phyloP scores from a whole-genome alignment of 2,797 vertebrate genomes.

The Linurgus olivaceus region DNA sequence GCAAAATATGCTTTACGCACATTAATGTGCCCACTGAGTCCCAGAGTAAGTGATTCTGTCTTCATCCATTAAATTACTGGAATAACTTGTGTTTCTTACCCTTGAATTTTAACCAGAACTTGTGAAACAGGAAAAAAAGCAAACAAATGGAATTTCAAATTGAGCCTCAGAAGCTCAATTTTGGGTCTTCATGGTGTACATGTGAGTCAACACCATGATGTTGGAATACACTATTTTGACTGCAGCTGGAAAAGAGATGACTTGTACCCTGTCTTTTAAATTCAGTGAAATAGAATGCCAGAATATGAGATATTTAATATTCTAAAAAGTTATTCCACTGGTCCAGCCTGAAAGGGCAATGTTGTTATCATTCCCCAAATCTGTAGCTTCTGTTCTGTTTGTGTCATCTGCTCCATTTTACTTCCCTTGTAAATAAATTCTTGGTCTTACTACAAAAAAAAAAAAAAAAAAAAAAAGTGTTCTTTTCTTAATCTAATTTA shows the following conservation, averaged over 20 bases:
- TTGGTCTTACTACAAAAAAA: neutral
- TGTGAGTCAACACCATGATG: neutral
- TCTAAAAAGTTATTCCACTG: neutral
- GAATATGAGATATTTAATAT: neutral
- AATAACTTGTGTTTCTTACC: neutral
- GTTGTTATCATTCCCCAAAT: neutral
- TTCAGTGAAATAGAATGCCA: neutral
- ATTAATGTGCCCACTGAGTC: slow-evolving; percentile 40
- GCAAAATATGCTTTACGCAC: slow-evolving; percentile 35
- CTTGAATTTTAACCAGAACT: slow-evolving; percentile 28
- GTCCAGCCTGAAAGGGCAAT: neutral
- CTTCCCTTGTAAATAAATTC: neutral
- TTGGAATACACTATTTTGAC: neutral
- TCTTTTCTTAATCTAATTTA: neutral
- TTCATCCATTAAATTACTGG: slow-evolving; percentile 55
- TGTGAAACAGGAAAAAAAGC: neutral
- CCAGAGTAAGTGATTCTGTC: slow-evolving; percentile 43
- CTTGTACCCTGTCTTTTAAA: neutral
- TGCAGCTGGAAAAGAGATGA: neutral
- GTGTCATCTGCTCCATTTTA: neutral
- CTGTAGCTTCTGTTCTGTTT: fast-evolving
- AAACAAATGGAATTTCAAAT: neutral
- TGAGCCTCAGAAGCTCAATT: neutral
- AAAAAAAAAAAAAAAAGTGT: neutral
- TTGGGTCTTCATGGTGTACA: neutral